Evolutionary conservation across 2,797 vertebrate genomes (phyloP).

Genomic region (Adelosebastes latens): DNA sequence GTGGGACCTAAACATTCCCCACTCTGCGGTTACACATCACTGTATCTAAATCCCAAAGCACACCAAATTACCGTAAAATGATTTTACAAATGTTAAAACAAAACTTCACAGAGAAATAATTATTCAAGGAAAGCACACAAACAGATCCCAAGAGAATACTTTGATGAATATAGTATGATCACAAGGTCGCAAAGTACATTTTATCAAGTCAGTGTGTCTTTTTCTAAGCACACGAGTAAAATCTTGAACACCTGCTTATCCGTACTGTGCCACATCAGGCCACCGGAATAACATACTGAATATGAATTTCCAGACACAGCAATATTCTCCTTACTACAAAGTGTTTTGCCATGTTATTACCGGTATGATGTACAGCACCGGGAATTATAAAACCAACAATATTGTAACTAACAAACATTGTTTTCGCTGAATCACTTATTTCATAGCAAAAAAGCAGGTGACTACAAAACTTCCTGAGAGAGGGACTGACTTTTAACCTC

Average conservation of each 20-base stretch:
- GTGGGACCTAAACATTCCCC: not conserved
- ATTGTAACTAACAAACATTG: not conserved
- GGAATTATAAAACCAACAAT: not conserved
- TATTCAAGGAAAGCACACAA: not conserved
- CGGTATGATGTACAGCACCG: not conserved
- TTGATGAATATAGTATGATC: not conserved
- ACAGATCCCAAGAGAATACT: not conserved
- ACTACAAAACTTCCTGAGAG: conserved; percentile 72
- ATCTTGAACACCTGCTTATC: not conserved
- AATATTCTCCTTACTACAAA: not conserved
- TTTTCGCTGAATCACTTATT: conserved; percentile 11
- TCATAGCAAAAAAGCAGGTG: conserved; percentile 58
- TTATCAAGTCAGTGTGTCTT: not conserved
- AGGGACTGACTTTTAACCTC: conserved; percentile 68
- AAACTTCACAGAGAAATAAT: not conserved
- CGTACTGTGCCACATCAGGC: not conserved
- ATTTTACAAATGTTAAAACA: not conserved
- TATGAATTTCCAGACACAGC: not conserved
- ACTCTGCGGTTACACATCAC: not conserved
- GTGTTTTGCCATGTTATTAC: not conserved
- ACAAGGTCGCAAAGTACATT: not conserved
- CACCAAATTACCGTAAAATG: not conserved
- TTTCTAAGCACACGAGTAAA: not conserved
- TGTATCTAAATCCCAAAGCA: not conserved
- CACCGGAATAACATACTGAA: not conserved